Percentiles rank a stretch among this genome's conserved stretches.
phyloP scores from a whole-genome alignment of 2,113 vertebrate genomes.

The Brachyhypopomus gauderio region DNA sequence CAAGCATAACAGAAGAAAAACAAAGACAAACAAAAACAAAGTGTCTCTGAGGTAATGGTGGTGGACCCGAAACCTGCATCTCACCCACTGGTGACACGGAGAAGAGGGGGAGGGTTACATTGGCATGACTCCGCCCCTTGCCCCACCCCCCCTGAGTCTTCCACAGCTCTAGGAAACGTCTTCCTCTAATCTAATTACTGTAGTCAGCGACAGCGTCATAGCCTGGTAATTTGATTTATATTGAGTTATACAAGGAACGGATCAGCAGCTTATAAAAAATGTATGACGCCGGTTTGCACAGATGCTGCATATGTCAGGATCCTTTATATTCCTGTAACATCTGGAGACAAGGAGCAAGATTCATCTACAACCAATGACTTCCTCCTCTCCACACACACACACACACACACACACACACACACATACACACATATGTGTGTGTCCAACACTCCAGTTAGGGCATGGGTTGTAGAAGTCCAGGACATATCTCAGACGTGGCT shows the following conservation, averaged over 20 bases:
- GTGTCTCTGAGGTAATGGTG: neutral
- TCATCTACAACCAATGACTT: conserved; percentile 6
- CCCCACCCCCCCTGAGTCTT: conserved; percentile 34
- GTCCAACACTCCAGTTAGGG: too few species aligned
- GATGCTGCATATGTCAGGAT: conserved; percentile 39
- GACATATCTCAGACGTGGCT: too few species aligned
- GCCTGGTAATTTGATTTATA: conserved; percentile 61
- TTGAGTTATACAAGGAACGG: conserved; percentile 58
- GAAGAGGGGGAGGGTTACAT: conserved; percentile 38
- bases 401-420: neutral
- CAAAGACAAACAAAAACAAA: neutral
- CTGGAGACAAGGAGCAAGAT: neutral
- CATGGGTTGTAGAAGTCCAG: too few species aligned
- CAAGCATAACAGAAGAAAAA: neutral
- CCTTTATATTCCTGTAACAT: conserved; percentile 48
- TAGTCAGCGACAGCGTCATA: conserved; percentile 54
- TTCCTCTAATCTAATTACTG: conserved; percentile 54
- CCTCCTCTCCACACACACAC: neutral
- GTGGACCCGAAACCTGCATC: neutral
- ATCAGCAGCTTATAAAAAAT: conserved; percentile 59
- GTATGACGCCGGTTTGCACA: conserved; percentile 36
- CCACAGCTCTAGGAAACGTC: conserved; percentile 5
- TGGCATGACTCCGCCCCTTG: conserved; percentile 36
- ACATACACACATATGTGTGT: neutral
- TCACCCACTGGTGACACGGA: conserved; percentile 15